A percentile compares a stretch with the other conserved stretches of the same genome.
phyloP scores from a whole-genome alignment of 2,888 invertebrate genomes.

The Andrena trimmerana region DNA sequence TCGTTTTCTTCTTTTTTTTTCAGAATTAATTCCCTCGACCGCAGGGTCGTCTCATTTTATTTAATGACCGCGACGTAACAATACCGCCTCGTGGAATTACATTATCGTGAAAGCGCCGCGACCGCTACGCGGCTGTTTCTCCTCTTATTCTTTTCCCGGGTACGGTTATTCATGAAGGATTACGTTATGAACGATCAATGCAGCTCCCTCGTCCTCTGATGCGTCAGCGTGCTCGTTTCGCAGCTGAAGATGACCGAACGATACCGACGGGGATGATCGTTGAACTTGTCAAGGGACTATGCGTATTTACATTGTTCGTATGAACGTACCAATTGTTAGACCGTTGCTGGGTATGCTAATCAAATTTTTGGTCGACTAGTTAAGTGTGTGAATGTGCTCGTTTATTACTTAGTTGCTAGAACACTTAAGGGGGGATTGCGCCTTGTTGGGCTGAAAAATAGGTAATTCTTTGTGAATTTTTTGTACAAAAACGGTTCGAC shows the following conservation, averaged over 20 bases:
- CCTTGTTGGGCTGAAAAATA: no score
- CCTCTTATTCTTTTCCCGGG: slow-evolving; percentile 11
- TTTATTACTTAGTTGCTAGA: no score
- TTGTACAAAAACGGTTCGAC: no score
- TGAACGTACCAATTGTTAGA: neutral
- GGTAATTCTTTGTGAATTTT: no score
- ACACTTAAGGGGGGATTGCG: no score
- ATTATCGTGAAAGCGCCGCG: slow-evolving; percentile 19
- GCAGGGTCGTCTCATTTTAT: neutral
- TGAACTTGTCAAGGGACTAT: slow-evolving; percentile 8
- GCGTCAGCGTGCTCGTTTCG: slow-evolving; percentile 25
- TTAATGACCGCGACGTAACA: slow-evolving; percentile 25
- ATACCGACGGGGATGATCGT: slow-evolving; percentile 12
- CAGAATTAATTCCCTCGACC: slow-evolving; percentile 5
- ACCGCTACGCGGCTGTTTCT: neutral
- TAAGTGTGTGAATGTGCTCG: no score
- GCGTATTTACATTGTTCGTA: no score
- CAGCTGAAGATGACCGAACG: neutral
- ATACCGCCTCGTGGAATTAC: slow-evolving; percentile 6
- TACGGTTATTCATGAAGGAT: slow-evolving; percentile 40
- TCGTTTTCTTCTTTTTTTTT: neutral
- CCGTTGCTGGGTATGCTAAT: neutral
- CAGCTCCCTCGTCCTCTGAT: slow-evolving; percentile 9
- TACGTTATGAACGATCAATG: slow-evolving; percentile 40
- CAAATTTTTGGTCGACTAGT: neutral